Percentiles rank a stretch among this genome's conserved stretches.
These are phyloP conservation scores for Pelochelys cantorii DNA, from an alignment of 2,797 vertebrate species.

Conservation along the genomic window DNA sequence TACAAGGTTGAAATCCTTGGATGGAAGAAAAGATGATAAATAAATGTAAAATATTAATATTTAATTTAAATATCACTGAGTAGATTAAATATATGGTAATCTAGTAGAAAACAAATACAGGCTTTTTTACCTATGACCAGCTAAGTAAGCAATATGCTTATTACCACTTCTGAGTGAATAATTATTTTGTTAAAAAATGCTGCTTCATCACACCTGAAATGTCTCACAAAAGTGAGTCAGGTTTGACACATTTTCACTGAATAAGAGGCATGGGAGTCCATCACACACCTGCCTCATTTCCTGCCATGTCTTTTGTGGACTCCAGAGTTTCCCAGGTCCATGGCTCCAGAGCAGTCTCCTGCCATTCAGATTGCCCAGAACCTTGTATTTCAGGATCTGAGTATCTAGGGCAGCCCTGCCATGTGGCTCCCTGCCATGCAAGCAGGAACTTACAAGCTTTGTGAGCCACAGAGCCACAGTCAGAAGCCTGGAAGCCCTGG, in stretches of 20 bases:
- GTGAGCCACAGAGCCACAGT: too few relatives aligned
- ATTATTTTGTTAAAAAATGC: neutral
- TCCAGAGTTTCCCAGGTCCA: neutral
- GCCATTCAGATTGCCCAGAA: neutral
- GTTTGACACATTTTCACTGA: neutral
- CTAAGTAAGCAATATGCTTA: neutral
- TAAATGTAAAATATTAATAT: constrained; percentile 31
- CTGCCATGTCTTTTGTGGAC: neutral
- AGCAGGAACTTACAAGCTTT: neutral
- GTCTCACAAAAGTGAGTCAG: neutral
- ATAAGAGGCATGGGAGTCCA: neutral
- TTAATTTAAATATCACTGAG: neutral
- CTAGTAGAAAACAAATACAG: neutral
- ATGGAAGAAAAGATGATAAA: constrained; percentile 17
- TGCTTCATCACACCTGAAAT: neutral
- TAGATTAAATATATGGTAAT: constrained; percentile 25
- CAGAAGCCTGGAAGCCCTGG: neutral
- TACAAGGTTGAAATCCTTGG: constrained; percentile 20
- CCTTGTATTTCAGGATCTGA: neutral
- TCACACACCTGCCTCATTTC: neutral
- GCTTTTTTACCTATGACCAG: neutral
- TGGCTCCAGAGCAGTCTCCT: neutral
- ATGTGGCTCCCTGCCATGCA: neutral
- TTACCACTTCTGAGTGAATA: neutral
- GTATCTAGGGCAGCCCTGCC: neutral